These are phyloP conservation scores for Acestrorhynchus altus DNA, from an alignment of 2,797 vertebrate genomes.

Conservation along the genomic window DNA sequence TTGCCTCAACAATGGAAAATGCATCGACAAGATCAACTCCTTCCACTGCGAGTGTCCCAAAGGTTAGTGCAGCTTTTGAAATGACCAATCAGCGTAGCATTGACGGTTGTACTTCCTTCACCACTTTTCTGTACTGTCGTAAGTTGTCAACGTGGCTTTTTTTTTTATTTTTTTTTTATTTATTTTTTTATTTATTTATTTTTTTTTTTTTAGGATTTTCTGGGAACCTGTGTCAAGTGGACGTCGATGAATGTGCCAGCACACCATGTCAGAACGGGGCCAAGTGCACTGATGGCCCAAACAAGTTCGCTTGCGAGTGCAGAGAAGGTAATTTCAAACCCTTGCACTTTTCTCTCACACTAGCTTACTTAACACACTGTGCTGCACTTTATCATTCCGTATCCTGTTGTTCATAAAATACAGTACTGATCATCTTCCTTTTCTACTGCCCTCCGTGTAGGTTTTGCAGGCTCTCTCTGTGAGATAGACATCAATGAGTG, in stretches of 20 bases:
- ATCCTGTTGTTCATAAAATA: background rate
- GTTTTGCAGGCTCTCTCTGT: slow-evolving; percentile 87
- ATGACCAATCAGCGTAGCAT: too few species aligned
- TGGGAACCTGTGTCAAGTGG: slow-evolving; percentile 89
- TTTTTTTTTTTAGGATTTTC: slow-evolving; percentile 85
- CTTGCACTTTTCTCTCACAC: too few species aligned
- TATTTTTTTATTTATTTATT: slow-evolving; percentile 73
- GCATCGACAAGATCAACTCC: slow-evolving; percentile 93
- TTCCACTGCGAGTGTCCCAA: slow-evolving; percentile 92
- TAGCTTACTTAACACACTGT: too few species aligned
- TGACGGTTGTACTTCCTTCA: background rate
- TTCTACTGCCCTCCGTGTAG: slow-evolving; percentile 65
- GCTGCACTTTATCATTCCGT: too few species aligned
- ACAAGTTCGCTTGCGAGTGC: slow-evolving; percentile 93
- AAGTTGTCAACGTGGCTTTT: background rate
- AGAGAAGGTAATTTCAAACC: slow-evolving; percentile 81
- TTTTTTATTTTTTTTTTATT: slow-evolving; percentile 52
- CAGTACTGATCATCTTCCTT: background rate
- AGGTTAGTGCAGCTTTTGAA: slow-evolving; percentile 85
- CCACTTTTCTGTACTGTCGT: background rate
- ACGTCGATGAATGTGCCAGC: slow-evolving; percentile 95
- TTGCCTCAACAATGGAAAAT: slow-evolving; percentile 90
- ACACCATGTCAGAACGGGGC: slow-evolving; percentile 94
- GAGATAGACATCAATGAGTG: slow-evolving; percentile 92
- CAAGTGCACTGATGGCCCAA: slow-evolving; percentile 92